phyloP scores from a whole-genome alignment of 2,113 vertebrate genomes.

The Puffinus mauretanicus region DNA sequence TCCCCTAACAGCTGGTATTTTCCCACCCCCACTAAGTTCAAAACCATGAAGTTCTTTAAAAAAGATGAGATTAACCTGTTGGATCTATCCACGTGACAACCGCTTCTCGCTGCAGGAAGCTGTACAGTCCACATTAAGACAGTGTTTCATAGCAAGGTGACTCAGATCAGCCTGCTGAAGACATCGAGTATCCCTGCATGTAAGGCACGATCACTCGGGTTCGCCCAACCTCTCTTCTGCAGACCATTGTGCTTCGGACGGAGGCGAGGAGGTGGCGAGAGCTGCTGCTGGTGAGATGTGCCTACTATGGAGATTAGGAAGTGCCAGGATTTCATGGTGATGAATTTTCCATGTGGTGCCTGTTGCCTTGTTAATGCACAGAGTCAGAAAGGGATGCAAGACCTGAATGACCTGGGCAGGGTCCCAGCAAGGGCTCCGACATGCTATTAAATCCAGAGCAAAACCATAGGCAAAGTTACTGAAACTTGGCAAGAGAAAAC shows the following conservation, averaged over 20 bases:
- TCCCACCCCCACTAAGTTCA: not conserved
- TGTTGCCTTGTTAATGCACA: not conserved
- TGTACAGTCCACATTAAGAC: slow-evolving; percentile 38
- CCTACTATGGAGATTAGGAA: not conserved
- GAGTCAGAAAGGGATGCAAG: not conserved
- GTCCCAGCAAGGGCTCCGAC: not conserved
- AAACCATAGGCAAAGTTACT: not conserved
- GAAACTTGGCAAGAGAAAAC: not conserved
- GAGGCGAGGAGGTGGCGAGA: not conserved
- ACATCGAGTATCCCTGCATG: not conserved
- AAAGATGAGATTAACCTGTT: not conserved
- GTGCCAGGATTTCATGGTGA: not conserved
- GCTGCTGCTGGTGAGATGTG: slow-evolving; percentile 7
- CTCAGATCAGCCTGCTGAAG: slow-evolving; percentile 26
- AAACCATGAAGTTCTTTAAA: not conserved
- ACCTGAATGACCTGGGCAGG: not conserved
- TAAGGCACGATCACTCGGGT: slow-evolving; percentile 46
- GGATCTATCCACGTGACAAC: not conserved
- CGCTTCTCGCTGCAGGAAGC: not conserved
- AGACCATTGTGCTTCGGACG: slow-evolving; percentile 20
- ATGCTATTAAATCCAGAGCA: not conserved
- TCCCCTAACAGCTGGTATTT: not conserved
- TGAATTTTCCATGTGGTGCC: not conserved
- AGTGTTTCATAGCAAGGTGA: slow-evolving; percentile 18
- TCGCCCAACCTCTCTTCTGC: not conserved